Conservation (phyloP, 2,888 invertebrate genomes). For the Sialis fuliginosa region DNA sequence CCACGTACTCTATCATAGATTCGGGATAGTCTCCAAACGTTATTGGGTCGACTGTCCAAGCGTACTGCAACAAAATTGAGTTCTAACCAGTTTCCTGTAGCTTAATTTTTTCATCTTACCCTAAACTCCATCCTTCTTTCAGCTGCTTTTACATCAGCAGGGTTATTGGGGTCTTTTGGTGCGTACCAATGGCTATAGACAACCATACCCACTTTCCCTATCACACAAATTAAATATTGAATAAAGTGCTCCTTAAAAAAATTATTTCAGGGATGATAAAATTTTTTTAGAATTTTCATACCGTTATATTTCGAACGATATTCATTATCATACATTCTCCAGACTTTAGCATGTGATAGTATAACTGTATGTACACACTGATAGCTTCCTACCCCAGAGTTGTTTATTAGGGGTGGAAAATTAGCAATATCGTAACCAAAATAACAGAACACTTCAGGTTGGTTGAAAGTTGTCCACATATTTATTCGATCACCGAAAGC, state of each 20-base stretch:
- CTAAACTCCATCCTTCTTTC: constrained; percentile 32
- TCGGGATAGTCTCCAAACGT: constrained; percentile 11
- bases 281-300: no score
- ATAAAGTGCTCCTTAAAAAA: no score
- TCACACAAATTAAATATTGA: no score
- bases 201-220: neutral
- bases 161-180: neutral
- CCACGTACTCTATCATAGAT: constrained; percentile 10
- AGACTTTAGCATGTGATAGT: constrained; percentile 44
- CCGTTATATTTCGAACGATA: constrained; percentile 22
- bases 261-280: no score
- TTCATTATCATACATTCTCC: constrained; percentile 33
- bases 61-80: constrained; percentile 18
- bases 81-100: constrained; percentile 10
- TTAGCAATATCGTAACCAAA: constrained; percentile 24
- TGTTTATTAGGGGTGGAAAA: constrained; percentile 29
- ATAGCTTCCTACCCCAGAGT: constrained; percentile 39
- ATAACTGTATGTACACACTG: constrained; percentile 42
- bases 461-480: constrained; percentile 48
- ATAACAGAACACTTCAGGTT: constrained; percentile 32
- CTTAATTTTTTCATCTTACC: constrained; percentile 19
- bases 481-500: constrained; percentile 31
- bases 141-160: constrained; percentile 26
- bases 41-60: constrained; percentile 10
- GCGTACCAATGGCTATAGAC: neutral